Conservation (phyloP, 2,113 vertebrate species). For the Nothocercus nigrocapillus region DNA sequence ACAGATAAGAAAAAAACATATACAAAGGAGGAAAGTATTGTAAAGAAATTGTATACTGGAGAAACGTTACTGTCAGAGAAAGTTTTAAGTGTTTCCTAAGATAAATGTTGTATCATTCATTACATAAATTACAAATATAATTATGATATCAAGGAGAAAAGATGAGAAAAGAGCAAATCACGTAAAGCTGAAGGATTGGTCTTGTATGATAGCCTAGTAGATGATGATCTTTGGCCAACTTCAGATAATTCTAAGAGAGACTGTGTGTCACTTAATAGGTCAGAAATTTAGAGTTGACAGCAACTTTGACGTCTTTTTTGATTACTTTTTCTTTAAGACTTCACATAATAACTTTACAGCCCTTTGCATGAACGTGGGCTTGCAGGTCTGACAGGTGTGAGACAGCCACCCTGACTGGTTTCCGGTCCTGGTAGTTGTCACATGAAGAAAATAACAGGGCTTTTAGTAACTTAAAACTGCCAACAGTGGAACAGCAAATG, state of each 20-base stretch:
- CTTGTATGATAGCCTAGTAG: not conserved
- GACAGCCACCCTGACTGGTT: not conserved
- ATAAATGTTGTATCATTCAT: not conserved
- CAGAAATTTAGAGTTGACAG: not conserved
- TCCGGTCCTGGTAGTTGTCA: not conserved
- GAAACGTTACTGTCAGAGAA: not conserved
- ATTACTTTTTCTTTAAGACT: no score
- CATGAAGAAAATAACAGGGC: not conserved
- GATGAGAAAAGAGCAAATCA: not conserved
- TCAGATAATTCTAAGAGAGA: not conserved
- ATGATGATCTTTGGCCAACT: not conserved
- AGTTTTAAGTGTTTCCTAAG: not conserved
- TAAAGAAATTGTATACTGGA: not conserved
- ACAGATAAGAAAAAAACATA: no score
- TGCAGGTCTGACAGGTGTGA: not conserved
- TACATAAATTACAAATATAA: not conserved
- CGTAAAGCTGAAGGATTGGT: not conserved
- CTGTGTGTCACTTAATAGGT: not conserved
- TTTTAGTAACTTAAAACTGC: not conserved
- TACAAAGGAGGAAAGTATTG: no score
- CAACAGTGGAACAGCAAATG: not conserved
- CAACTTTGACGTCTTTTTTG: not conserved
- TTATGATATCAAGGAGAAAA: not conserved
- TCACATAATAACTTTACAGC: not conserved
- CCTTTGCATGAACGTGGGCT: not conserved